Percentiles rank a stretch among this genome's conserved stretches.
Evolutionary conservation across 2,888 invertebrate species (phyloP).

Genomic region (Ecdyonurus torrentis): DNA sequence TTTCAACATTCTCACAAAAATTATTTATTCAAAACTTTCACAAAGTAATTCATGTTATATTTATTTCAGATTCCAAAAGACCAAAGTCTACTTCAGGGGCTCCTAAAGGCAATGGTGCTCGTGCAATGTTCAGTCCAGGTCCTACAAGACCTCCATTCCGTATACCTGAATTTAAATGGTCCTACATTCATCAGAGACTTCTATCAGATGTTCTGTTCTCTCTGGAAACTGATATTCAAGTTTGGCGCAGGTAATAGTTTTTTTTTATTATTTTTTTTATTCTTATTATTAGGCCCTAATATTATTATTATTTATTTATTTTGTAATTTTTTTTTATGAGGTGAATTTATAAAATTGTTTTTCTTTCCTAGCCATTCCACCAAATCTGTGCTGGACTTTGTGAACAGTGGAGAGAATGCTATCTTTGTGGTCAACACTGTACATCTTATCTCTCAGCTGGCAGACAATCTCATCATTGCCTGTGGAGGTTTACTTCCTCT

Average conservation of each 20-base stretch:
- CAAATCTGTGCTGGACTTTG: slow-evolving; percentile 93
- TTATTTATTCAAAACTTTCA: background rate
- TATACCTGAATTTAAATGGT: slow-evolving; percentile 99
- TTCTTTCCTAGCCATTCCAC: slow-evolving; percentile 74
- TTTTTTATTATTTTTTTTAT: background rate
- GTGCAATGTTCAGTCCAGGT: slow-evolving; percentile 88
- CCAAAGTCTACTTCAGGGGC: slow-evolving; percentile 34
- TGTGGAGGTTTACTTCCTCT: slow-evolving; percentile 93
- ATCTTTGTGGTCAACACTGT: slow-evolving; percentile 99
- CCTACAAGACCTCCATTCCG: slow-evolving; percentile 90
- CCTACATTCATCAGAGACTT: slow-evolving; percentile 91
- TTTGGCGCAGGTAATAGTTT: slow-evolving; percentile 45
- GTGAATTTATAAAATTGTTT: background rate
- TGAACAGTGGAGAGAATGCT: slow-evolving; percentile 95
- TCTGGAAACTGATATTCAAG: slow-evolving; percentile 93
- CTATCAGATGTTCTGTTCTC: slow-evolving; percentile 93
- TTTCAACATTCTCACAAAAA: slow-evolving; percentile 5
- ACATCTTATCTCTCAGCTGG: slow-evolving; percentile 95
- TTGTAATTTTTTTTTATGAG: background rate
- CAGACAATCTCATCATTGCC: slow-evolving; percentile 97
- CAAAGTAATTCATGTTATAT: slow-evolving; percentile 23
- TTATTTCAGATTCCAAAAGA: slow-evolving; percentile 33
- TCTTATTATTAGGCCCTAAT: slow-evolving; percentile 4
- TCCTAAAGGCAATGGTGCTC: slow-evolving; percentile 22
- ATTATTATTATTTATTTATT: background rate